Percentiles rank a stretch among this genome's conserved stretches.
Evolutionary conservation across 2,797 vertebrate genomes (phyloP).

Genomic region (Pristis pectinata): DNA sequence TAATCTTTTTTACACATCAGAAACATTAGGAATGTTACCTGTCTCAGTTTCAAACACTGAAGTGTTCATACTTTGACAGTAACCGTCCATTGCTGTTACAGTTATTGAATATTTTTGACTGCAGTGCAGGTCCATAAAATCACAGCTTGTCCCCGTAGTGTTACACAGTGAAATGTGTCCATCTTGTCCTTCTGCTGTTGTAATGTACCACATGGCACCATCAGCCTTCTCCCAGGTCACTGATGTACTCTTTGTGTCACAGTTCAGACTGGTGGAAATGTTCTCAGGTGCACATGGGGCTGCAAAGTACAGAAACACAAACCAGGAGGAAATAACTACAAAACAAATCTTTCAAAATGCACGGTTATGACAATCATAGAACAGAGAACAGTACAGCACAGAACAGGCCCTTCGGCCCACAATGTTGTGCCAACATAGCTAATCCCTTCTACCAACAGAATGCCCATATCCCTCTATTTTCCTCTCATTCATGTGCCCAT

Average conservation of each 20-base stretch:
- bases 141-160: conserved; percentile 40
- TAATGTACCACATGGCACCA: conserved; percentile 55
- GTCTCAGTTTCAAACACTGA: conserved; percentile 22
- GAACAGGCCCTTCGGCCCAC: too few relatives aligned
- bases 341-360: neutral
- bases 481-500: too few relatives aligned
- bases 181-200: conserved; percentile 50
- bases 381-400: too few relatives aligned
- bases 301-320: neutral
- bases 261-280: neutral
- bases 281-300: neutral
- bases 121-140: neutral
- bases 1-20: neutral
- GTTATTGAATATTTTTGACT: neutral
- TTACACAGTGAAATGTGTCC: conserved; percentile 56
- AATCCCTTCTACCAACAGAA: too few relatives aligned
- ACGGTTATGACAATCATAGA: neutral
- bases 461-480: too few relatives aligned
- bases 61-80: neutral
- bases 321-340: neutral
- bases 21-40: neutral
- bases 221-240: conserved; percentile 53
- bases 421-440: too few relatives aligned
- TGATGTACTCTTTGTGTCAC: conserved; percentile 31
- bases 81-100: neutral